These are phyloP conservation scores for Helicorthomorpha holstii DNA, from an alignment of 1,140 invertebrate genomes.

Conservation along the genomic window DNA sequence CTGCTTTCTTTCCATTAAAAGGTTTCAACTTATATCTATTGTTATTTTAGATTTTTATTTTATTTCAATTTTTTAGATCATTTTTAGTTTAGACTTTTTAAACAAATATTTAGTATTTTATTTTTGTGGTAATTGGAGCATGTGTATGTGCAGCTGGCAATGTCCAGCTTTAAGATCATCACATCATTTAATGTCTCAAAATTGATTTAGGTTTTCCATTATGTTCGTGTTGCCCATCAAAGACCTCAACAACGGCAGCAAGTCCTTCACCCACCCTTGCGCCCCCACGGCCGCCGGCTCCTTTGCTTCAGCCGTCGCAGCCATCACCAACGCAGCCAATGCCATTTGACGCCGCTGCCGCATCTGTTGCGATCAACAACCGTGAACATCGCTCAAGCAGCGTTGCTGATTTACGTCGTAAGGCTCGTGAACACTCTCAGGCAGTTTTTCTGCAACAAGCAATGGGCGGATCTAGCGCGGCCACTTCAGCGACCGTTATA, in stretches of 20 bases:
- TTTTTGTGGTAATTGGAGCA: too few species aligned
- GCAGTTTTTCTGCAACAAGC: constrained; percentile 39
- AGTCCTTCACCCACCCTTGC: neutral
- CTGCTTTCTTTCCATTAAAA: neutral
- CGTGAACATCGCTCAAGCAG: constrained; percentile 49
- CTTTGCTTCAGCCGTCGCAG: too few species aligned
- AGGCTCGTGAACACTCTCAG: constrained; percentile 78
- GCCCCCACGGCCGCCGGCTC: too few species aligned
- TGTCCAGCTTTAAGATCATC: too few species aligned
- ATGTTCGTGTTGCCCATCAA: constrained; percentile 57
- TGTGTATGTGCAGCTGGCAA: too few species aligned
- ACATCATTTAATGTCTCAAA: too few species aligned
- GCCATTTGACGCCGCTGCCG: constrained; percentile 3
- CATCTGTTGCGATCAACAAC: constrained; percentile 18
- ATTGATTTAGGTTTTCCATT: constrained; percentile 43
- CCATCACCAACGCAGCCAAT: too few species aligned
- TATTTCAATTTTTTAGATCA: neutral
- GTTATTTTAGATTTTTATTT: too few species aligned
- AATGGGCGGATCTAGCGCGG: too few species aligned
- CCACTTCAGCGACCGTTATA: too few species aligned
- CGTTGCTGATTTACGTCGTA: constrained; percentile 66
- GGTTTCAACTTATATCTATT: neutral
- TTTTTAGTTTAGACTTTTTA: too few species aligned
- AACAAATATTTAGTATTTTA: too few species aligned
- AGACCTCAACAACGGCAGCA: constrained; percentile 18